Evolutionary conservation across 1,140 invertebrate species (phyloP), one percentile per base, ranked within the genome.

Genomic region (Drosophila neocordata): DNA sequence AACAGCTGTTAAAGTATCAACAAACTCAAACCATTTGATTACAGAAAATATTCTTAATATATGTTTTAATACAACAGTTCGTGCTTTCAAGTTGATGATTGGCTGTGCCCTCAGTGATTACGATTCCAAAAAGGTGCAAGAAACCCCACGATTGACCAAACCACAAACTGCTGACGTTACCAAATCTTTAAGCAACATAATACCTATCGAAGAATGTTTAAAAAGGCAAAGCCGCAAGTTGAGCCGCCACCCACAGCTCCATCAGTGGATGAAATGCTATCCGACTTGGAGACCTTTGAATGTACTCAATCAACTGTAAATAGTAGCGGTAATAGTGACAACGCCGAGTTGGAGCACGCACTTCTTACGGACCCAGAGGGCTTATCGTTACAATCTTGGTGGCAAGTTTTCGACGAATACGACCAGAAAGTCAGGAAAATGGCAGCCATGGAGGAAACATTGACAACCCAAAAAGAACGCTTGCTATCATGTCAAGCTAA

Each of bases 261-360:
- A 5, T 77, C 65, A 9, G 27, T 87, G 5, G 89, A 83, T 0
- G 84, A 90, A 53, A 73, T 90, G 37, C 37, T 89, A 7, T 65
- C 66, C 15, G 89, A 90, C 41, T 55, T 90, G 58, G 79, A 90
- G 59, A 82, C 89, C 27, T 90, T 90, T 55, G 63, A 87, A 31
- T 68, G 80, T 13, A 6, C 53, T 6, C 76, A 77, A 24, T 34
- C 60, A 1, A 22, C 59, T 6, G 56, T 34, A 13, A 38, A 7
- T 18, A 65, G 13, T 1, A 15, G 11, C 20, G 59, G 13, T 3
- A 15, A 7, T 15, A 52, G 15, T 7, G 80, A 34, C 7, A 70
- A 35, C 11, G 52, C 53, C 4, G 83, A 72, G 27, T 34, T 89
- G 65, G 84, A 88, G 18, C 53, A 79, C 7, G 60, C 56, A 1